Percentiles rank a stretch among this genome's conserved stretches.
Evolutionary conservation across 2,797 vertebrate species (phyloP).

Genomic region (Sus cebifrons): DNA sequence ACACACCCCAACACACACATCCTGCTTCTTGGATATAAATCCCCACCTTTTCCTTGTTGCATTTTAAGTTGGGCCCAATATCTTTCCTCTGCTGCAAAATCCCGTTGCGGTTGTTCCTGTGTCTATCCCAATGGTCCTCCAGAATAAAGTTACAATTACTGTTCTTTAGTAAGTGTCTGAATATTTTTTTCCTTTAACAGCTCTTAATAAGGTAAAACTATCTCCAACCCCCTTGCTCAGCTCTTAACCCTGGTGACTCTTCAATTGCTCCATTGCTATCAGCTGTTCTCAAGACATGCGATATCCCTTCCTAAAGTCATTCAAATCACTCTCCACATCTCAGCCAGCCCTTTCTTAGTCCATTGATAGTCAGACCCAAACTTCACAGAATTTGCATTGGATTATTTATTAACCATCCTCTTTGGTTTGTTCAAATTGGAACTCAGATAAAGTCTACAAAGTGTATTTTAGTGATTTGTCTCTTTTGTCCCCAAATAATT

Average conservation of each 20-base stretch:
- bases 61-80: not conserved
- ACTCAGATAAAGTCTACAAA: not conserved
- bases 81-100: not conserved
- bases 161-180: slow-evolving; percentile 1
- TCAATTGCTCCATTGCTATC: not conserved
- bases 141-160: not conserved
- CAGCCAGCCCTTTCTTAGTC: not conserved
- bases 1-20: not conserved
- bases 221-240: not conserved
- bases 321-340: not conserved
- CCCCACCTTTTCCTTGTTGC: not conserved
- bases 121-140: not conserved
- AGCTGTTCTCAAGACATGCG: not conserved
- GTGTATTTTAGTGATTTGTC: not conserved
- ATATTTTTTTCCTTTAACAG: not conserved
- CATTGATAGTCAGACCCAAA: not conserved
- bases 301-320: not conserved
- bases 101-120: not conserved
- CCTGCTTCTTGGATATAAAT: not conserved
- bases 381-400: not conserved
- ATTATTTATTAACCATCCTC: not conserved
- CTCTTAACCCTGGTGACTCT: not conserved
- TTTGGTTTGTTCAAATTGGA: slow-evolving; percentile 16
- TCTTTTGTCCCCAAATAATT: not conserved
- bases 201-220: not conserved